These are phyloP conservation scores for Varecia variegata DNA, from an alignment of 2,797 vertebrate genomes.

Conservation along the genomic window DNA sequence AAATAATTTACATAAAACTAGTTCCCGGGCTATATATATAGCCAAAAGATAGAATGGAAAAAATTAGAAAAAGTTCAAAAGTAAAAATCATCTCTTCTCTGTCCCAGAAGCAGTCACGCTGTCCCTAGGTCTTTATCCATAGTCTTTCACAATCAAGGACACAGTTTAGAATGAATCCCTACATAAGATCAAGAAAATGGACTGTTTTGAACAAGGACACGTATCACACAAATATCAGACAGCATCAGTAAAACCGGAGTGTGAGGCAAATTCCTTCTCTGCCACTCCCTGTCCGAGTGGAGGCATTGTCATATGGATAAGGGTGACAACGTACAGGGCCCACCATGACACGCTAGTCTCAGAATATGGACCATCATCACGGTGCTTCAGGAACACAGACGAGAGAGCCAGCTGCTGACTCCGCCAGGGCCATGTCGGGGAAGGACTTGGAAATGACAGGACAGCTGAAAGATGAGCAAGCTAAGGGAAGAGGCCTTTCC, in stretches of 20 bases:
- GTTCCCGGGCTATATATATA: neutral
- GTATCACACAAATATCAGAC: neutral
- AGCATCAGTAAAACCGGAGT: neutral
- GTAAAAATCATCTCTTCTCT: neutral
- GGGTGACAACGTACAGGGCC: neutral
- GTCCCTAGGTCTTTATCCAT: neutral
- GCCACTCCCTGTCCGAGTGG: neutral
- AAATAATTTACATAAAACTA: neutral
- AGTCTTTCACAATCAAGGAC: neutral
- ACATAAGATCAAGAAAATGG: too few relatives aligned
- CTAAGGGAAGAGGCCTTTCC: neutral
- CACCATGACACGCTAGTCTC: neutral
- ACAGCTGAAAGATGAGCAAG: neutral
- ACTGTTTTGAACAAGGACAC: neutral
- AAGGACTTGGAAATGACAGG: neutral
- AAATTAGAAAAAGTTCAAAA: neutral
- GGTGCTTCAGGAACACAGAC: neutral
- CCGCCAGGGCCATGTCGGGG: neutral
- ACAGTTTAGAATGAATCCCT: neutral
- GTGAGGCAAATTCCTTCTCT: neutral
- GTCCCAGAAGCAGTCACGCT: neutral
- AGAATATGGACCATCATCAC: neutral
- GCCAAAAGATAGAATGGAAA: neutral
- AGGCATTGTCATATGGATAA: neutral
- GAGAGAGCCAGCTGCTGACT: neutral